These are phyloP conservation scores for Ranitomeya variabilis DNA, from an alignment of 2,113 vertebrate genomes.

Conservation along the genomic window DNA sequence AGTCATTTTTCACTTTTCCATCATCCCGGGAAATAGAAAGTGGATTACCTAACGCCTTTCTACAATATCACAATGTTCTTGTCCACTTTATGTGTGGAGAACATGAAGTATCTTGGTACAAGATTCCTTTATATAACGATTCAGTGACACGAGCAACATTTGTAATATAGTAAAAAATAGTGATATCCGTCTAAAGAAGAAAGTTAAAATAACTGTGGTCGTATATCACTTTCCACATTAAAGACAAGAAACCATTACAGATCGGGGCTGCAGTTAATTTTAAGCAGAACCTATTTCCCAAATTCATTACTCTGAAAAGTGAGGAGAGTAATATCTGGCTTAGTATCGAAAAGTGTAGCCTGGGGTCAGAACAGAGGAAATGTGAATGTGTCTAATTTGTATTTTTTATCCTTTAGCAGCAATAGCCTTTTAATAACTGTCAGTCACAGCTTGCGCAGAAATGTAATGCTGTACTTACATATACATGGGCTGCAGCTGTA, in stretches of 20 bases:
- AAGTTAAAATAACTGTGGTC: conserved; percentile 20
- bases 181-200: conserved; percentile 10
- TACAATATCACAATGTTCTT: conserved; percentile 1
- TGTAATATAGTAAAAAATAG: not conserved
- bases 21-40: not conserved
- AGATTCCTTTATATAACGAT: not conserved
- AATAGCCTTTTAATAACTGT: conserved; percentile 61
- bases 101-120: not conserved
- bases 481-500: conserved; percentile 98
- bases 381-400: conserved; percentile 57
- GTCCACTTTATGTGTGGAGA: not conserved
- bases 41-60: not conserved
- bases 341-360: conserved; percentile 31
- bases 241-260: conserved; percentile 47
- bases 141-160: not conserved
- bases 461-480: conserved; percentile 83
- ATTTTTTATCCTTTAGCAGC: conserved; percentile 62
- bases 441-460: conserved; percentile 43
- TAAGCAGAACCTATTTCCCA: conserved; percentile 57
- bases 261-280: conserved; percentile 54
- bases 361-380: conserved; percentile 55
- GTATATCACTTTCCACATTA: conserved; percentile 20
- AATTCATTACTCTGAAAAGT: conserved; percentile 56
- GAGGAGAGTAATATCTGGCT: conserved; percentile 52
- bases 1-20: not conserved